phyloP scores from a whole-genome alignment of 2,888 invertebrate species.

The Acrobeloides nanus region DNA sequence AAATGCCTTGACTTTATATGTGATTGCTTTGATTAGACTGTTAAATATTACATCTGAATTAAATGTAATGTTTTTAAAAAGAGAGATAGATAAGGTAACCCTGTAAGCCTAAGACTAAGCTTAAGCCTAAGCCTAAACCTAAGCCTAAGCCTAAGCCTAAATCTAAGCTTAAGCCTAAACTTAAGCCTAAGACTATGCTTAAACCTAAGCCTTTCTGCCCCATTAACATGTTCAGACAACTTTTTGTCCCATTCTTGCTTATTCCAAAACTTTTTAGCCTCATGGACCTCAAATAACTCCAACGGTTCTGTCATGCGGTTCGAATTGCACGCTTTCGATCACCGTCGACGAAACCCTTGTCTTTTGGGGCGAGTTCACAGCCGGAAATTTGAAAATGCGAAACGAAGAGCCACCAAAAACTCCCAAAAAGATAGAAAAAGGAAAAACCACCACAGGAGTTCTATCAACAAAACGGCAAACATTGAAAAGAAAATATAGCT shows the following conservation, averaged over 20 bases:
- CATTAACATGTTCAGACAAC: no score
- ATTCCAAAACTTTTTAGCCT: background rate
- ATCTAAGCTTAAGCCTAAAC: no score
- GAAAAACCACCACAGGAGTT: no score
- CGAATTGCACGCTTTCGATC: slow-evolving; percentile 34
- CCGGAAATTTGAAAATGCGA: slow-evolving; percentile 20
- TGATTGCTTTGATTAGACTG: slow-evolving; percentile 1
- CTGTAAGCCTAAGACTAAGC: no score
- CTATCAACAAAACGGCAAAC: slow-evolving; percentile 1
- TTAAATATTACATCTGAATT: background rate
- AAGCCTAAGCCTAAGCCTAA: no score
- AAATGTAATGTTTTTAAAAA: background rate
- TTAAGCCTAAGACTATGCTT: no score
- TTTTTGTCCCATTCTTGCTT: no score
- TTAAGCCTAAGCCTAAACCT: no score
- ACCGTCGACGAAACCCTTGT: slow-evolving; percentile 31
- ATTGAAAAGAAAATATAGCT: slow-evolving; percentile 1
- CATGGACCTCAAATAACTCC: background rate
- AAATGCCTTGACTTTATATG: slow-evolving; percentile 1
- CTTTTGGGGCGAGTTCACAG: slow-evolving; percentile 42
- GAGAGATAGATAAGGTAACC: no score
- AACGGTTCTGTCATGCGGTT: slow-evolving; percentile 24
- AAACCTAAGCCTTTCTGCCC: no score
- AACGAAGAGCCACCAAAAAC: slow-evolving; percentile 14
- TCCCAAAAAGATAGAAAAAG: no score